phyloP scores from a whole-genome alignment of 2,888 invertebrate genomes.

The Microdon myrmicae region DNA sequence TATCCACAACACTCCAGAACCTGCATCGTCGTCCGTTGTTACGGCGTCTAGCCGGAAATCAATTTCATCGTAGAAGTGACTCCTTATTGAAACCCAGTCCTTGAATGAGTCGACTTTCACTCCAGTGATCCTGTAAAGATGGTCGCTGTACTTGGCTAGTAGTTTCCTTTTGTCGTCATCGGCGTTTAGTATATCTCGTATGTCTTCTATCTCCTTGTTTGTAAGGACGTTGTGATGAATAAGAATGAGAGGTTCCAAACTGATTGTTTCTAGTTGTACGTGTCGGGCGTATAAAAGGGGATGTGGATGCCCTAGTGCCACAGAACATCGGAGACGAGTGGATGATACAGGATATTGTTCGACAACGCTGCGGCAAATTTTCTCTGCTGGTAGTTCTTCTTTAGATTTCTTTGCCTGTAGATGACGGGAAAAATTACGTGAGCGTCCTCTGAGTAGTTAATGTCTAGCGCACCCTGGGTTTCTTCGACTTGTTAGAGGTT shows the following conservation, averaged over 20 bases:
- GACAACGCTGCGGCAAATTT: constrained; percentile 57
- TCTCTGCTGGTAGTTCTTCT: constrained; percentile 56
- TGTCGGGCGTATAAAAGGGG: constrained; percentile 36
- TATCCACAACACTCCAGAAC: constrained; percentile 10
- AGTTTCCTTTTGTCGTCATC: background rate
- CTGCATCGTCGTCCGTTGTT: background rate
- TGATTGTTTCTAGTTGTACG: constrained; percentile 56
- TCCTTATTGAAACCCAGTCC: constrained; percentile 52
- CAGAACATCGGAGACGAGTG: constrained; percentile 11
- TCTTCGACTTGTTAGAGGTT: constrained; percentile 10
- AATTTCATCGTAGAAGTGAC: constrained; percentile 15
- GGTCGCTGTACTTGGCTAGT: constrained; percentile 19
- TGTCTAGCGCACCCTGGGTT: constrained; percentile 8
- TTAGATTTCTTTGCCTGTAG: constrained; percentile 47
- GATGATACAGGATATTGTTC: constrained; percentile 31
- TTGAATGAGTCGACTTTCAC: constrained; percentile 26
- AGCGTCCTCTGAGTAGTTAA: background rate
- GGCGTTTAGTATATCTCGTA: constrained; percentile 53
- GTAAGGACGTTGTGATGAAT: constrained; percentile 57
- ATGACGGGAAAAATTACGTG: constrained; percentile 13
- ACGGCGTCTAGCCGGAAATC: constrained; percentile 4
- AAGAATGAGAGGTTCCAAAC: constrained; percentile 56
- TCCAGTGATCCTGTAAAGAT: constrained; percentile 40
- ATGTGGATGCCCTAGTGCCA: constrained; percentile 25
- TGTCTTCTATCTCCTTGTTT: constrained; percentile 32